Evolutionary conservation across 2,888 invertebrate genomes (phyloP).

Genomic region (Phorcus lineatus): DNA sequence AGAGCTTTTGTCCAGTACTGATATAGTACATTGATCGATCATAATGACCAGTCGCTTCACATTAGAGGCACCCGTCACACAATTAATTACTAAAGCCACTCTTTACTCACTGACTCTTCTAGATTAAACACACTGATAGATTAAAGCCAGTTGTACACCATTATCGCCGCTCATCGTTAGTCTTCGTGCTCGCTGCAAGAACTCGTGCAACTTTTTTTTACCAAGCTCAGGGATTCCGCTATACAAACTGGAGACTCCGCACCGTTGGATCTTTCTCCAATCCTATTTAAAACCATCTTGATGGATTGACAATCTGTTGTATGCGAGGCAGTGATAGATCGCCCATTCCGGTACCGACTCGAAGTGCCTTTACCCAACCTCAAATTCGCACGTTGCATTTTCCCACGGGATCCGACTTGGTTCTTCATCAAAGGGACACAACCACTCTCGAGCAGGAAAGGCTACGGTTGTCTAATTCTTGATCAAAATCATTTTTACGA

Average conservation of each 20-base stretch:
- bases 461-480: slow-evolving; percentile 22
- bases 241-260: not conserved
- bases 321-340: slow-evolving; percentile 5
- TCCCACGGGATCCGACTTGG: not conserved
- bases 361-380: slow-evolving; percentile 1
- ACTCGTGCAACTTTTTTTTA: not conserved
- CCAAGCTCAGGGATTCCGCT: slow-evolving; percentile 3
- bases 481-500: slow-evolving; percentile 24
- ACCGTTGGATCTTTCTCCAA: slow-evolving; percentile 8
- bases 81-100: slow-evolving; percentile 18
- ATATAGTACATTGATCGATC: not conserved
- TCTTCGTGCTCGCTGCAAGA: not conserved
- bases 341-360: slow-evolving; percentile 5
- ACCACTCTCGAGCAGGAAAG: not conserved
- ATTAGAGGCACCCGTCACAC: not conserved
- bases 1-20: too few relatives aligned
- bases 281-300: slow-evolving; percentile 21
- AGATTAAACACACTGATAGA: slow-evolving; percentile 16
- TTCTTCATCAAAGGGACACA: not conserved
- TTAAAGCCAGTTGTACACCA: slow-evolving; percentile 4
- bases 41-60: not conserved
- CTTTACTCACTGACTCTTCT: not conserved
- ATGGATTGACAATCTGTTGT: slow-evolving; percentile 23
- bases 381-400: not conserved
- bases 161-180: not conserved